Evolutionary conservation across 2,797 vertebrate genomes (phyloP).

Genomic region (Petrocephalus sullivani): DNA sequence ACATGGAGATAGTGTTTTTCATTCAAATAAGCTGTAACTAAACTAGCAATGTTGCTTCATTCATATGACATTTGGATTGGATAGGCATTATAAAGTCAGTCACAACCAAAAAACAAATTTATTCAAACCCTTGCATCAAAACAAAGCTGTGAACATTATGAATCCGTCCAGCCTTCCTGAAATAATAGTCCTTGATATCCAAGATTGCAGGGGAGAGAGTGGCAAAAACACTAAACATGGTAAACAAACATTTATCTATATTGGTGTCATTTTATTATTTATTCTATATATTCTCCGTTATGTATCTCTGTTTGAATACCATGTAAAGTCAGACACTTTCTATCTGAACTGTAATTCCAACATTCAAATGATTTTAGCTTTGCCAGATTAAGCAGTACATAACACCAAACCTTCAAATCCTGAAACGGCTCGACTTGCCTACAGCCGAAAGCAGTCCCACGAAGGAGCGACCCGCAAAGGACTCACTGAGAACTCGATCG

Average conservation of each 20-base stretch:
- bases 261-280: no score
- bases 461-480: neutral
- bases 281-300: no score
- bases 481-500: neutral
- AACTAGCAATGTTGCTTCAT: neutral
- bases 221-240: no score
- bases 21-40: neutral
- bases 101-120: neutral
- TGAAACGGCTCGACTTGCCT: neutral
- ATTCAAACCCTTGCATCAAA: neutral
- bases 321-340: no score
- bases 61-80: neutral
- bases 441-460: neutral
- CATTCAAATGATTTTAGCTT: neutral
- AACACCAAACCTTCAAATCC: neutral
- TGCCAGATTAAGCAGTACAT: neutral
- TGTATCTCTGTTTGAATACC: no score
- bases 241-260: no score
- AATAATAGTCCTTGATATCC: no score
- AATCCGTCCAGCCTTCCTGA: no score
- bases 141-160: no score
- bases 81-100: neutral
- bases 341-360: no score
- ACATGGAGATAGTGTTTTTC: neutral
- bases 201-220: no score